phyloP scores from a whole-genome alignment of 2,113 vertebrate species.

The Tupaia chinensis region DNA sequence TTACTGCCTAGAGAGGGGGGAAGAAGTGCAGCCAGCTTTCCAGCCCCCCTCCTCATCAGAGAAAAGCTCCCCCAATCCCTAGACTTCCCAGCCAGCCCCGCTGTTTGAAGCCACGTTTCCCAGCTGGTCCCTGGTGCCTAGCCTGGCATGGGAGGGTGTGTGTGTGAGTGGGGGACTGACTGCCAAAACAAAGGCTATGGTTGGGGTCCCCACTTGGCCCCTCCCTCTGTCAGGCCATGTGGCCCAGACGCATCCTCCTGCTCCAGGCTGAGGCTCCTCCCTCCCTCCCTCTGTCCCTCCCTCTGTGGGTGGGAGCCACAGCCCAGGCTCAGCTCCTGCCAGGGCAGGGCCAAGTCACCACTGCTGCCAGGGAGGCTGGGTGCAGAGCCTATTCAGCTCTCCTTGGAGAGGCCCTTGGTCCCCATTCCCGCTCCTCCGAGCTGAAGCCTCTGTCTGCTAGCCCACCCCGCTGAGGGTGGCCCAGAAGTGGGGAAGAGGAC shows the following conservation, averaged over 20 bases:
- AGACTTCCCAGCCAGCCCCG: not conserved
- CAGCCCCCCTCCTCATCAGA: too few species aligned
- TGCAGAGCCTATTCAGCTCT: not conserved
- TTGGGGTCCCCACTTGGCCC: not conserved
- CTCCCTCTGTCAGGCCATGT: not conserved
- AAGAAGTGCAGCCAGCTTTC: too few species aligned
- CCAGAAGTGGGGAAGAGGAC: not conserved
- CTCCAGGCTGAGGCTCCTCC: not conserved
- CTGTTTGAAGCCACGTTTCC: not conserved
- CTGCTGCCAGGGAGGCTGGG: not conserved
- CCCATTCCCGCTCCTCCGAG: not conserved
- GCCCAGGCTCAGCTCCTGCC: not conserved
- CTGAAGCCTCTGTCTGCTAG: not conserved
- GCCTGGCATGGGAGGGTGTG: not conserved
- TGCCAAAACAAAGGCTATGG: not conserved
- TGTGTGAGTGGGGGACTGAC: not conserved
- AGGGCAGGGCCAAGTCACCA: constrained; percentile 3
- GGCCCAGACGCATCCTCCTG: not conserved
- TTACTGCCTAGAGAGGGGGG: too few species aligned
- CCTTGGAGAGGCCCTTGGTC: not conserved
- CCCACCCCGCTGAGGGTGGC: not conserved
- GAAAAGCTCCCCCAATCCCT: too few species aligned
- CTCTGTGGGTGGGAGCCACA: constrained; percentile 1
- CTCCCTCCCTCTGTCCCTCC: not conserved
- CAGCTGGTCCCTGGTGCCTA: not conserved